Evolutionary conservation across 2,888 invertebrate genomes (phyloP), one percentile per base, ranked within the genome.

Genomic region (Proisotoma minuta): DNA sequence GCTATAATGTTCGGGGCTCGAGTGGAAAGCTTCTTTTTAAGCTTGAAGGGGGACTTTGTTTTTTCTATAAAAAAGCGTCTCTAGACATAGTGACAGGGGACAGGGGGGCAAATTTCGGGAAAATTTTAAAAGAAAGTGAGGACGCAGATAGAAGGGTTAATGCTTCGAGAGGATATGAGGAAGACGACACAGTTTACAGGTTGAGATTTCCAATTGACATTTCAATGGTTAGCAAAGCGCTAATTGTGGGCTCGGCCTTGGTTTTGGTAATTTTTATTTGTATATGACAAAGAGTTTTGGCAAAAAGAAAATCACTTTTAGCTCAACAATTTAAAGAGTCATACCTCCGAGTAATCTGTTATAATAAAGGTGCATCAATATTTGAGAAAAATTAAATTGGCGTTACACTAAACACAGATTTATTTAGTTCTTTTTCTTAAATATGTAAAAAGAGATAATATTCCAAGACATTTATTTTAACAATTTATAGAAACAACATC

Each of bases 1-100:
- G 66, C 43, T 69, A 69, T 60, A 69, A 69, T 28, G 60, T 69
- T 15, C 62, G 69, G 3, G 69, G 69, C 2, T 50, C 54, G 1
- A 64, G 64, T 34, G 69, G 66, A 1, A 66, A 69, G 49, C 47
- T 69, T 1, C 62, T 54, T 12, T 62, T 69, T 18, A 69, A 69
- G 51, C 59, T 66, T 15, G 66, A 69, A 22, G 69, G 69, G 2
- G 51, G 58, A 26, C 54, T 52, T 48, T 66, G 69, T 27, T 62
- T 64, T 23, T 60, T 69, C 48, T 69, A 69, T 57, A 66, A 66
- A 56, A 63, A 59, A 39, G 60, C 69, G 1, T 26, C 26, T 40
- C 69, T 71, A 49, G 65, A 66, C 49, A 65, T 71, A 27, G 62
- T 60, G 51, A 62, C 64, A 10, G 61, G 62, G 1, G 70, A 69